Conservation (phyloP, 2,797 vertebrate genomes). For the Oreortyx pictus region DNA sequence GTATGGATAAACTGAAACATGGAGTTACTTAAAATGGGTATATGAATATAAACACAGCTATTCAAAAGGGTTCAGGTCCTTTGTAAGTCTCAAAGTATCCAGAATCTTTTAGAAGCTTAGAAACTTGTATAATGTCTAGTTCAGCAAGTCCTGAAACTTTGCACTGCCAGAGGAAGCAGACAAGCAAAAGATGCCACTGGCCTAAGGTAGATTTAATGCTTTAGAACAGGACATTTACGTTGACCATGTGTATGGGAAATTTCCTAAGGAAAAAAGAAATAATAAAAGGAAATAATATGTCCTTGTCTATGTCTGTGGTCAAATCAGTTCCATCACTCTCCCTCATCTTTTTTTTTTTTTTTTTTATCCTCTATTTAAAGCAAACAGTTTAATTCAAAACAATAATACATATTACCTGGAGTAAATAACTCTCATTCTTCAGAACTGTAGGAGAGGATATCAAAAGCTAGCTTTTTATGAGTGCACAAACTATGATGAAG, state of each 20-base stretch:
- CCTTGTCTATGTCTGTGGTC: too few species aligned
- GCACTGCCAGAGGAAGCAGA: neutral
- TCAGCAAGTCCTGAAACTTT: neutral
- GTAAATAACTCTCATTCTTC: neutral
- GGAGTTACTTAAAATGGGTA: neutral
- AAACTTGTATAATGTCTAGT: neutral
- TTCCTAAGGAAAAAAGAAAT: neutral
- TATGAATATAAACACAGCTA: accelerated
- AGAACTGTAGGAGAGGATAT: neutral
- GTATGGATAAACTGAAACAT: neutral
- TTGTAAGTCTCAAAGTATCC: neutral
- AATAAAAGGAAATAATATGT: neutral
- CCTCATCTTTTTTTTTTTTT: neutral
- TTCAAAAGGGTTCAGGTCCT: neutral
- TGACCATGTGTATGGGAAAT: neutral
- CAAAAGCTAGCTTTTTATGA: neutral
- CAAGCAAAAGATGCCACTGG: neutral
- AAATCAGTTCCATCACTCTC: accelerated
- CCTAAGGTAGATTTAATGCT: neutral
- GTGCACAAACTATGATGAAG: too few species aligned
- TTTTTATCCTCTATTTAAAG: neutral
- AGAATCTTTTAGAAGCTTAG: neutral
- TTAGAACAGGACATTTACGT: neutral
- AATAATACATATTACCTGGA: accelerated
- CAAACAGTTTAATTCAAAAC: neutral